These are phyloP conservation scores for Hippopotamyrus pictus DNA, from an alignment of 2,797 vertebrate species.

Conservation along the genomic window DNA sequence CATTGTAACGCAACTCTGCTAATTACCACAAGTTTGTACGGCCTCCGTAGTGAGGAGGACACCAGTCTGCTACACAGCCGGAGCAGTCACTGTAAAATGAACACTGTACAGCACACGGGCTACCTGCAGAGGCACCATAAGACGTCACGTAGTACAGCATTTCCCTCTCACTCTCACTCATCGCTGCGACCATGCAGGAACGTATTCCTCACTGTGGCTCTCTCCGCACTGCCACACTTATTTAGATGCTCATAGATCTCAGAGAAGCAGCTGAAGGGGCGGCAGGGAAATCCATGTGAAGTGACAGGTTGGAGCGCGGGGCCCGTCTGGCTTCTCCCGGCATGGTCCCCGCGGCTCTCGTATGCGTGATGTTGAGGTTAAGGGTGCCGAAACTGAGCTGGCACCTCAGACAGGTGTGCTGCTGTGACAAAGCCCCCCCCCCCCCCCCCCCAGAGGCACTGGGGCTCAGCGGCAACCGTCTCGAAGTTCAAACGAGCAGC, in stretches of 20 bases:
- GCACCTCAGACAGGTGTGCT: slow-evolving; percentile 2
- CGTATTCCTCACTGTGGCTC: not conserved
- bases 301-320: not conserved
- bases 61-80: not conserved
- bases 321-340: not conserved
- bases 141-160: not conserved
- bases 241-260: not conserved
- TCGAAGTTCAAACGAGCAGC: not conserved
- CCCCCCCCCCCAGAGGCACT: not conserved
- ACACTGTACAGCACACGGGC: not conserved
- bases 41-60: not conserved
- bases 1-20: not conserved
- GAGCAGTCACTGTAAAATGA: not conserved
- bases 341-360: not conserved
- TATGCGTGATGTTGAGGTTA: not conserved
- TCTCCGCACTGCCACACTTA: not conserved
- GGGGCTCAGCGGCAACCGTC: not conserved
- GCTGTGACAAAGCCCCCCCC: not conserved
- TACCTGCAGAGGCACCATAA: not conserved
- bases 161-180: not conserved
- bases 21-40: not conserved
- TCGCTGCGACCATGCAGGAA: not conserved
- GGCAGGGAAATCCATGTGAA: not conserved
- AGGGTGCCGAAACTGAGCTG: not conserved
- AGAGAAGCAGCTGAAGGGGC: not conserved